Evolutionary conservation across 2,888 invertebrate species (phyloP).

Genomic region (Frankliniella intonsa): DNA sequence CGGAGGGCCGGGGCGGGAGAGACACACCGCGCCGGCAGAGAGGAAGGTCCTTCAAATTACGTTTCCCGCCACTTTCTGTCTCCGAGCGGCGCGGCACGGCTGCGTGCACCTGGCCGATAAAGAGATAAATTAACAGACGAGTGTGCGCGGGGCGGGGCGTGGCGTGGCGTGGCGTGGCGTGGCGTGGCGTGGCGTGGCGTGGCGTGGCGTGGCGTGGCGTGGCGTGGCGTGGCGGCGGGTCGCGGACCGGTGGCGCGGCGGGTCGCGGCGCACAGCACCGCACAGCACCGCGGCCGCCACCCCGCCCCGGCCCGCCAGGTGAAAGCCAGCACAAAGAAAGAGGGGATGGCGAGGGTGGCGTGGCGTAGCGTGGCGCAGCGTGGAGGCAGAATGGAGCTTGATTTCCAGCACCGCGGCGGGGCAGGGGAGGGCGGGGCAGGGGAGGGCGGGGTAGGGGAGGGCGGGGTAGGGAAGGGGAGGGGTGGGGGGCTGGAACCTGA

Average conservation of each 20-base stretch:
- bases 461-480: neutral
- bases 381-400: neutral
- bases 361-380: neutral
- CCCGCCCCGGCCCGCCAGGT: neutral
- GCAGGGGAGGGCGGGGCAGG: neutral
- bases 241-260: neutral
- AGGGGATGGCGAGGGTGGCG: neutral
- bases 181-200: neutral
- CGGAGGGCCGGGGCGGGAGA: neutral
- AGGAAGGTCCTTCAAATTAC: neutral
- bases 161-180: neutral
- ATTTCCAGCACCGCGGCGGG: neutral
- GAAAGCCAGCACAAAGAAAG: neutral
- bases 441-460: neutral
- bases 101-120: conserved; percentile 5
- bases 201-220: neutral
- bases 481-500: neutral
- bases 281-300: neutral
- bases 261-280: neutral
- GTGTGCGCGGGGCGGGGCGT: neutral
- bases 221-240: neutral
- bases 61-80: neutral
- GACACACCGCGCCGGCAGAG: too few species aligned
- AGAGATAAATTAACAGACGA: conserved; percentile 16
- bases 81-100: neutral